phyloP scores from a whole-genome alignment of 2,888 invertebrate species.

The Ophion ventricosus region DNA sequence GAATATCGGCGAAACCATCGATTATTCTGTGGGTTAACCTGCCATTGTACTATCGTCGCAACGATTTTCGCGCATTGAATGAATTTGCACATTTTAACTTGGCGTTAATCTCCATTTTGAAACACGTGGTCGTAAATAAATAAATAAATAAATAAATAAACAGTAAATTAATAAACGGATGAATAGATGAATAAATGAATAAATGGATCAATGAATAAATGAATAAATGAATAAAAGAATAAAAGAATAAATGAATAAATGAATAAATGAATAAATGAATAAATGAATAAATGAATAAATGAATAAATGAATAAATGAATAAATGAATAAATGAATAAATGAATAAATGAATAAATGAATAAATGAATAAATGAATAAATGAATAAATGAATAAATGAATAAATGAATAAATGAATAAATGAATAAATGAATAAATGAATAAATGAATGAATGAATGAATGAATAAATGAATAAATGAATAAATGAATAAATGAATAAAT shows the following conservation, averaged over 20 bases:
- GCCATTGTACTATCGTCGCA: slow-evolving; percentile 22
- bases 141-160: background rate
- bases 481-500: no score
- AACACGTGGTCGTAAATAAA: background rate
- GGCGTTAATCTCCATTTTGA: slow-evolving; percentile 48
- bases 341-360: background rate
- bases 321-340: background rate
- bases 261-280: background rate
- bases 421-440: no score
- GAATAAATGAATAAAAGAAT: no score
- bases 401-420: no score
- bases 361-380: no score
- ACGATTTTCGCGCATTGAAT: slow-evolving; percentile 54
- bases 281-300: background rate
- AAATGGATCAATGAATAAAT: background rate
- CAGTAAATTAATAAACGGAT: background rate
- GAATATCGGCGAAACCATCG: slow-evolving; percentile 62
- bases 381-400: no score
- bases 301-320: no score
- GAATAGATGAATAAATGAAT: background rate
- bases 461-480: no score
- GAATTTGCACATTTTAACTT: slow-evolving; percentile 51
- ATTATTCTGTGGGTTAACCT: slow-evolving; percentile 35
- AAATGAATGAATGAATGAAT: no score
- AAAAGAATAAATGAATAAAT: no score